Conservation (phyloP, 2,797 vertebrate species). For the Pantherophis alleghaniensis region DNA sequence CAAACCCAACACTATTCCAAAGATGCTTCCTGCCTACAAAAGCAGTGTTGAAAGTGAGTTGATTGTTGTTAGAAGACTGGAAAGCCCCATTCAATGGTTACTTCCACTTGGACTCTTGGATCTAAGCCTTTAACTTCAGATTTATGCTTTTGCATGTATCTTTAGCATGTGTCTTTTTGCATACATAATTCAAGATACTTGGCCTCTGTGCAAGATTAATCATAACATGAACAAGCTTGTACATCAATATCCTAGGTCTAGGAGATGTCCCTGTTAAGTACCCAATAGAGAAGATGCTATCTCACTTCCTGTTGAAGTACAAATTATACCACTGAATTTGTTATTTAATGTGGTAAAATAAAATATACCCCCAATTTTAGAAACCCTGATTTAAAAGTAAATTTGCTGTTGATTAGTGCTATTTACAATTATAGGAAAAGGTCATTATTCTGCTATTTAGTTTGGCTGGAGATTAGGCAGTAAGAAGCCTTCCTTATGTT, state of each 20-base stretch:
- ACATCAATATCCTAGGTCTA: neutral
- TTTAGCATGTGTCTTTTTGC: neutral
- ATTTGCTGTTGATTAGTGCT: neutral
- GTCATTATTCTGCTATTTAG: neutral
- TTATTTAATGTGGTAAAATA: neutral
- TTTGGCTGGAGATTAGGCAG: neutral
- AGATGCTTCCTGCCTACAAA: neutral
- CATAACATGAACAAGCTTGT: neutral
- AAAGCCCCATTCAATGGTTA: neutral
- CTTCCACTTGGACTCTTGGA: neutral
- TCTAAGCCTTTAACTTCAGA: conserved; percentile 8
- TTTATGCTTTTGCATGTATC: neutral
- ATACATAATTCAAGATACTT: neutral
- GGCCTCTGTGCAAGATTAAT: neutral
- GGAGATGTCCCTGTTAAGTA: neutral
- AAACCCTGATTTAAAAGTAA: neutral
- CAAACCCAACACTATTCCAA: neutral
- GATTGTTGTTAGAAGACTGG: neutral
- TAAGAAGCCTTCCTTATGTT: neutral
- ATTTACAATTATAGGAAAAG: neutral
- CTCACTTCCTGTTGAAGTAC: neutral
- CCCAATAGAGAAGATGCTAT: neutral
- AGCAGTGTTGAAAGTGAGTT: neutral
- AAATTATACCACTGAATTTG: neutral
- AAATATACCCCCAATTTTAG: neutral